Percentiles rank a stretch among this genome's conserved stretches.
Conservation (phyloP, 2,113 vertebrate species). For the Grallaria varia region DNA sequence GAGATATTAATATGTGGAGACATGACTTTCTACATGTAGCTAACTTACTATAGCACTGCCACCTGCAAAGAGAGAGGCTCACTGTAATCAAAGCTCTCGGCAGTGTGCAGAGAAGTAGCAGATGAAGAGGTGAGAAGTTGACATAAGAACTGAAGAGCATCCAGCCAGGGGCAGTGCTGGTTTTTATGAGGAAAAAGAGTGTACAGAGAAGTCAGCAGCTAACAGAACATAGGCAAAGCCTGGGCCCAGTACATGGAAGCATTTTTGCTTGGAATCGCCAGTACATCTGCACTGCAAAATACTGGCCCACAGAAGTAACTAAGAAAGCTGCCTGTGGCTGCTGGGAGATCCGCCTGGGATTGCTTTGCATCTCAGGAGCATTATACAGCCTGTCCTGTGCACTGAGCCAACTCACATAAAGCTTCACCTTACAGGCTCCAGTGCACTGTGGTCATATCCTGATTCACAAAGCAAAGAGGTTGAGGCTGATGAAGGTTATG, state of each 20-base stretch:
- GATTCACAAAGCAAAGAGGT: background rate
- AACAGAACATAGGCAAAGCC: background rate
- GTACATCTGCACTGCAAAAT: background rate
- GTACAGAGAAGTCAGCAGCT: background rate
- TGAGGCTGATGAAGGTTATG: background rate
- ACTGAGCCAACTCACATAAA: background rate
- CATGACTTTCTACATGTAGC: background rate
- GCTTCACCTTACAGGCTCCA: background rate
- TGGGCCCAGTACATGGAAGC: background rate
- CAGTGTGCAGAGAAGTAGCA: background rate
- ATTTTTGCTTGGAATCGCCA: background rate
- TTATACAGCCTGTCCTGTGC: background rate
- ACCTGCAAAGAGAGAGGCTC: background rate
- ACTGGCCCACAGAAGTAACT: background rate
- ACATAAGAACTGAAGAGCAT: background rate
- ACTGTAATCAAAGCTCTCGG: background rate
- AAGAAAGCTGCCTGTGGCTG: background rate
- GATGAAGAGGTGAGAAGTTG: background rate
- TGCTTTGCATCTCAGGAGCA: background rate
- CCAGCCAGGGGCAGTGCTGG: background rate
- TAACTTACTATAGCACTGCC: background rate
- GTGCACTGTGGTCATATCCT: rapidly evolving
- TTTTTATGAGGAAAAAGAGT: background rate
- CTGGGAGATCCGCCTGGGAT: background rate
- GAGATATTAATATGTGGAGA: background rate